These are phyloP conservation scores for Staurois parvus DNA, from an alignment of 2,797 vertebrate genomes.

Conservation along the genomic window DNA sequence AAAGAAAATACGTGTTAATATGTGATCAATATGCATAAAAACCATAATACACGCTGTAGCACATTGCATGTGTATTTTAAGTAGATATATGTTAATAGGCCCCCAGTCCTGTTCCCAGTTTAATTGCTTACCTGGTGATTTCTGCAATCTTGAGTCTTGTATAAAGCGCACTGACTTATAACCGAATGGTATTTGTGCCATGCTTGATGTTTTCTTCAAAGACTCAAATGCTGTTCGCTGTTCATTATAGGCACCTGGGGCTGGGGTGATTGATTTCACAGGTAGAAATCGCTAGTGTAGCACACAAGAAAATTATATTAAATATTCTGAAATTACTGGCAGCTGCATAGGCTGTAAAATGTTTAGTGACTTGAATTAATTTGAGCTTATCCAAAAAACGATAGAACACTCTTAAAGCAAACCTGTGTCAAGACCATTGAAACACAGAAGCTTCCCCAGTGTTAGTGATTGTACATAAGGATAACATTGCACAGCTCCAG, in stretches of 20 bases:
- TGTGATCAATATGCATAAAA: too few relatives aligned
- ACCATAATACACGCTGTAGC: too few relatives aligned
- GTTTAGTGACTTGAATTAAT: slow-evolving; percentile 11
- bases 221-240: slow-evolving; percentile 72
- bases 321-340: slow-evolving; percentile 51
- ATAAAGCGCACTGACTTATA: slow-evolving; percentile 74
- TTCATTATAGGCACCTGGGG: slow-evolving; percentile 81
- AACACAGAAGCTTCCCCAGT: too few relatives aligned
- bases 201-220: slow-evolving; percentile 72
- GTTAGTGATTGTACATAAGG: too few relatives aligned
- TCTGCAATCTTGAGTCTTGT: slow-evolving; percentile 60
- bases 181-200: slow-evolving; percentile 78
- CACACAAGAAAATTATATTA: slow-evolving; percentile 61
- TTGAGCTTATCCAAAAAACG: background rate
- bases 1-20: too few relatives aligned
- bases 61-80: too few relatives aligned
- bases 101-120: background rate
- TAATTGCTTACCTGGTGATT: slow-evolving; percentile 75
- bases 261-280: slow-evolving; percentile 77
- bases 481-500: too few relatives aligned
- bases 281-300: slow-evolving; percentile 76
- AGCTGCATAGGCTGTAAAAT: slow-evolving; percentile 56
- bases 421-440: background rate
- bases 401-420: background rate
- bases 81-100: background rate